These are phyloP conservation scores for Larimichthys crocea DNA, from an alignment of 2,113 vertebrate species.

Conservation along the genomic window DNA sequence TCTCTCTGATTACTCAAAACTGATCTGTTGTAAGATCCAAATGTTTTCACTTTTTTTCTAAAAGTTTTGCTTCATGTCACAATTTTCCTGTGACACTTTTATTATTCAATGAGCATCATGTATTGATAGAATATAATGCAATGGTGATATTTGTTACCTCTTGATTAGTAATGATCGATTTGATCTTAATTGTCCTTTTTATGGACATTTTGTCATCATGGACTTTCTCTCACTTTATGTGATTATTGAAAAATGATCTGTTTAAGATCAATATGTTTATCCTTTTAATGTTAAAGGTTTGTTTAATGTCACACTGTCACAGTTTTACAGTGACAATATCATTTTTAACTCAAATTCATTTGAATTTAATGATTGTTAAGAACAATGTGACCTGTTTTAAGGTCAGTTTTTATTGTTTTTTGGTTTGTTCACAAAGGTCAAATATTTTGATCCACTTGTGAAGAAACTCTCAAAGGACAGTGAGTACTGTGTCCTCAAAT, in stretches of 20 bases:
- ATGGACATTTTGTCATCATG: background rate
- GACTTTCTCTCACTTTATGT: background rate
- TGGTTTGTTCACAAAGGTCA: background rate
- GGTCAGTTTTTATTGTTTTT: background rate
- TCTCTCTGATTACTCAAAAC: background rate
- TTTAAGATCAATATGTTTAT: slow-evolving; percentile 4
- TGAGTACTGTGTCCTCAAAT: background rate
- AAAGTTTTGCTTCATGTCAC: no score
- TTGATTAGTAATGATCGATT: no score
- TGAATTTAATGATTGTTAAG: background rate
- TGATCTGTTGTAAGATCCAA: no score
- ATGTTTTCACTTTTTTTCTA: no score
- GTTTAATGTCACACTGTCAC: slow-evolving; percentile 7
- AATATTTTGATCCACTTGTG: background rate
- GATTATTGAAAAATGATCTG: slow-evolving; percentile 1
- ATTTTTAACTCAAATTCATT: background rate
- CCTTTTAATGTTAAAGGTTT: background rate
- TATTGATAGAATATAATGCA: no score
- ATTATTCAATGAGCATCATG: no score
- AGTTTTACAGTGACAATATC: background rate
- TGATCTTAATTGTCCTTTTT: no score
- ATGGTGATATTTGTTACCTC: no score
- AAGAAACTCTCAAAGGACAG: background rate
- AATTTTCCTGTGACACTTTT: no score
- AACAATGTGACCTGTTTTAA: slow-evolving; percentile 25